These are phyloP conservation scores for Hyaena hyaena DNA, from an alignment of 2,113 vertebrate genomes.

Conservation along the genomic window DNA sequence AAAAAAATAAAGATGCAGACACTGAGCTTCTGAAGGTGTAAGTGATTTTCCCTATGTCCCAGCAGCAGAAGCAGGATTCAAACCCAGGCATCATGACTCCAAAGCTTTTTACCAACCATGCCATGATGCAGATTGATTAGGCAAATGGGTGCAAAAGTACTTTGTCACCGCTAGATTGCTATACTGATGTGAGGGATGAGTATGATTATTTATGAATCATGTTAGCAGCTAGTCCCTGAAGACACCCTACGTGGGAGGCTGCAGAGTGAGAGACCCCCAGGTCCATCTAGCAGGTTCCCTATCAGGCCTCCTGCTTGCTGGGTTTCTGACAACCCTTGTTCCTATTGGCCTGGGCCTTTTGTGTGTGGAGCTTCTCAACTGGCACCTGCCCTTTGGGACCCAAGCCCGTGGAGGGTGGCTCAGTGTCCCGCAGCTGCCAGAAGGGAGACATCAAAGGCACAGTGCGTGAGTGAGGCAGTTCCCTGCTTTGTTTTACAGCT, in stretches of 20 bases:
- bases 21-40: not conserved
- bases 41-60: not conserved
- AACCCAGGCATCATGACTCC: not conserved
- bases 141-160: not conserved
- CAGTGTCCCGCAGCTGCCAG: not conserved
- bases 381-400: not conserved
- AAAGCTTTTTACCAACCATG: not conserved
- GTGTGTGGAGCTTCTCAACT: not conserved
- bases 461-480: not conserved
- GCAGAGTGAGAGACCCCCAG: not conserved
- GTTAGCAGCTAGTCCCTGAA: not conserved
- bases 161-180: not conserved
- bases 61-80: slow-evolving; percentile 37
- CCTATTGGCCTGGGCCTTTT: slow-evolving; percentile 25
- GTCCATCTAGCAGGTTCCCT: not conserved
- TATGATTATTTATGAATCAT: slow-evolving; percentile 4
- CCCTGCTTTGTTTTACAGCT: slow-evolving; percentile 43
- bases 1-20: not conserved
- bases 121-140: not conserved
- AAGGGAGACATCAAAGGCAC: slow-evolving; percentile 43
- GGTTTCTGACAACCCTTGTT: not conserved
- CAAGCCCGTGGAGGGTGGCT: not conserved
- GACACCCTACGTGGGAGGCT: not conserved
- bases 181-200: not conserved
- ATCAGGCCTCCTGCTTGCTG: not conserved